Conservation (phyloP, 2,113 vertebrate species). For the Epinephelus cyanopodus region DNA sequence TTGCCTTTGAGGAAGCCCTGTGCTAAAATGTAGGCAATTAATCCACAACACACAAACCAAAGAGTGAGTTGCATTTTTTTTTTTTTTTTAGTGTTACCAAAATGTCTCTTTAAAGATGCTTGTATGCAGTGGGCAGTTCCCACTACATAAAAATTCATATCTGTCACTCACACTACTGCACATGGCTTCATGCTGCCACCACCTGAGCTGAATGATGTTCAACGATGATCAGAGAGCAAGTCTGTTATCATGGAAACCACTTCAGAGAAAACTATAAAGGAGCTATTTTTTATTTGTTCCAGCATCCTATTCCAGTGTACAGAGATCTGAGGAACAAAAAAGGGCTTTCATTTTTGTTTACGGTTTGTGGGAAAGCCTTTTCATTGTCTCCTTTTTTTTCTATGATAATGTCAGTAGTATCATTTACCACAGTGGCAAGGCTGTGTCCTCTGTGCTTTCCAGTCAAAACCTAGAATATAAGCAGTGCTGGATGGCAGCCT, state of each 20-base stretch:
- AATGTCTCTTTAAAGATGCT: conserved; percentile 4
- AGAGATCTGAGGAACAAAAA: conserved; percentile 29
- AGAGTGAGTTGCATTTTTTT: neutral
- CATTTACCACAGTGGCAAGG: conserved; percentile 6
- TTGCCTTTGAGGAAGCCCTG: conserved; percentile 11
- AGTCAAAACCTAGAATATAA: conserved; percentile 29
- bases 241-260: conserved; percentile 34
- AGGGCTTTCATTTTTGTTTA: conserved; percentile 35
- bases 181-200: neutral
- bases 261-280: neutral
- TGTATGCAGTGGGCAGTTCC: neutral
- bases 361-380: neutral
- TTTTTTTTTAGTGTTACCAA: neutral
- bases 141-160: neutral
- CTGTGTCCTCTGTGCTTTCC: conserved; percentile 10
- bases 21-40: conserved; percentile 27
- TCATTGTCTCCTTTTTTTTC: neutral
- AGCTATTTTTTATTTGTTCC: conserved; percentile 9
- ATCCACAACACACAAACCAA: conserved; percentile 11
- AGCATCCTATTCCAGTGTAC: neutral
- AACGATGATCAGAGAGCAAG: conserved; percentile 13
- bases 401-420: conserved; percentile 24
- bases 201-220: conserved; percentile 15
- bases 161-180: neutral
- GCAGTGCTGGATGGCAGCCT: conserved; percentile 14